Percentiles rank a stretch among this genome's conserved stretches.
Evolutionary conservation across 2,113 vertebrate genomes (phyloP).

Genomic region (Platichthys flesus): DNA sequence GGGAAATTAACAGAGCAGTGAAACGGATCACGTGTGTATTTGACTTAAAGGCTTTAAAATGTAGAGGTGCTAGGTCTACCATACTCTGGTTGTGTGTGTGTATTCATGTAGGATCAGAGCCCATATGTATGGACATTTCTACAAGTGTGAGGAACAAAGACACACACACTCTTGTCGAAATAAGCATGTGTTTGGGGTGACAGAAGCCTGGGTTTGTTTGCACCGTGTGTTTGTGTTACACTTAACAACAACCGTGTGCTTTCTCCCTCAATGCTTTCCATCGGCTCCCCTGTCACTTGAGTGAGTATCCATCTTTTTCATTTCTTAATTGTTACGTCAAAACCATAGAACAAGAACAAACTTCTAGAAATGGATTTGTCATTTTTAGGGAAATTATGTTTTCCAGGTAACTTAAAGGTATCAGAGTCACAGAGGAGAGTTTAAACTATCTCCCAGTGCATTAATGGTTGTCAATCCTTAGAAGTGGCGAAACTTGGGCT

Average conservation of each 20-base stretch:
- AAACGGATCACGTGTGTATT: constrained; percentile 24
- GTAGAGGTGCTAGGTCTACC: constrained; percentile 80
- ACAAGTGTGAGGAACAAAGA: not conserved
- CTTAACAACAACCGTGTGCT: constrained; percentile 86
- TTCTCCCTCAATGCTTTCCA: constrained; percentile 92
- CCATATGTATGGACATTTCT: constrained; percentile 13
- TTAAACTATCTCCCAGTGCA: not conserved
- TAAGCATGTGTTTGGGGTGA: constrained; percentile 65
- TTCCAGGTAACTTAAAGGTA: not conserved
- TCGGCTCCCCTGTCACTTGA: constrained; percentile 85
- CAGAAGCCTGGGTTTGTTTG: constrained; percentile 58
- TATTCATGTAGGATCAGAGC: constrained; percentile 34
- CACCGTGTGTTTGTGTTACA: constrained; percentile 70
- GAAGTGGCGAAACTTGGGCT: not conserved
- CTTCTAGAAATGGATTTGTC: not conserved
- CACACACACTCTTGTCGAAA: not conserved
- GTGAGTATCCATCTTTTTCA: constrained; percentile 88
- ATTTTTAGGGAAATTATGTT: not conserved
- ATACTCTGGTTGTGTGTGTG: constrained; percentile 64
- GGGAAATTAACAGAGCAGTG: constrained; percentile 19
- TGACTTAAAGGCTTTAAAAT: constrained; percentile 39
- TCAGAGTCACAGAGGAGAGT: not conserved
- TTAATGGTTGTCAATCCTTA: not conserved
- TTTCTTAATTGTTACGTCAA: constrained; percentile 2
- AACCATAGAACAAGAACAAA: not conserved